Evolutionary conservation across 2,113 vertebrate species (phyloP), one percentile per base, ranked within the genome.

Genomic region (Probosciger aterrimus): DNA sequence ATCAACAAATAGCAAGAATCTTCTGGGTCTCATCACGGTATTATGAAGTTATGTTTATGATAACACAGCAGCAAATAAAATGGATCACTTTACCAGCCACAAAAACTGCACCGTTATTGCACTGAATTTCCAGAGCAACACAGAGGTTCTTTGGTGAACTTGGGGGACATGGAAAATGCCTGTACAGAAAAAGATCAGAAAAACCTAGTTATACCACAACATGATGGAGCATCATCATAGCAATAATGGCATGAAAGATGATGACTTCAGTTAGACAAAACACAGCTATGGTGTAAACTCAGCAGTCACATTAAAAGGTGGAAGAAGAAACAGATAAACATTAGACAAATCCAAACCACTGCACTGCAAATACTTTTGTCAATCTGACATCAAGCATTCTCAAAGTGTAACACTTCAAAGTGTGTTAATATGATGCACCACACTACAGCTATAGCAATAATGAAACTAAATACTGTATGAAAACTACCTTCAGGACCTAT

Each of bases 51-150:
- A 69, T 18, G 62, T 35, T 94, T 71, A 85, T 80, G 76, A 94
- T 10, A 92, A 79, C 17, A 74, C 2, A 74, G 62, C 23, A 95
- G 70, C 46, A 94, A 87, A 90, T 50, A 74, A 92, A 96, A 96
- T 43, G 70, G 57, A 78, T 84, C 75, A 60, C 71, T 90, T 97
- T 97, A 99, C 99, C 99, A 97, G 99, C 99, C 78, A 99, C 98
- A 92, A 99, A 99, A 96, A 99, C 97, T 23, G 99, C 98, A 69
- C 97, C 80, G 35, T 99, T 99, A 84, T 98, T 98, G 96, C 99
- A 99, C 84, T 99, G 98, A 95, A 99, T 97, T 64, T 98, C 98
- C 97, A 98, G 97, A 78, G 98, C 96, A 81, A 96, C 87, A 94
- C 99, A 99, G 25, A 95, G 78, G 73, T 96, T 96, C 95, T 94